phyloP scores from a whole-genome alignment of 2,888 invertebrate species.

The Phaedon cochleariae region DNA sequence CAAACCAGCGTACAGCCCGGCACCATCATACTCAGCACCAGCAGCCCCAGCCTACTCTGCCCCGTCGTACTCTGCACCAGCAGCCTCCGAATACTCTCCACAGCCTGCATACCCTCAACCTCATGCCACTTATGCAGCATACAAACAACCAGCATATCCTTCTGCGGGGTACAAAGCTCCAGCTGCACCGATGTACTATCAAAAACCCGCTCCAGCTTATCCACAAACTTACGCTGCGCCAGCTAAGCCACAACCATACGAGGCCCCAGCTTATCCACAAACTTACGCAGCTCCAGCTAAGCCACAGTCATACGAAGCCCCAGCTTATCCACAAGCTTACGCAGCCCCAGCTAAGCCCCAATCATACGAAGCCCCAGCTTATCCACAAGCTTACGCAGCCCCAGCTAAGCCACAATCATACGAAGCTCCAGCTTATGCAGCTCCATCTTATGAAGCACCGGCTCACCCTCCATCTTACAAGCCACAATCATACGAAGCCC shows the following conservation, averaged over 20 bases:
- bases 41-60: slow-evolving; percentile 13
- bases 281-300: slow-evolving; percentile 25
- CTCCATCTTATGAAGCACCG: slow-evolving; percentile 29
- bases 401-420: slow-evolving; percentile 16
- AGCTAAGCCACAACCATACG: background rate
- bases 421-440: slow-evolving; percentile 35
- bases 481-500: slow-evolving; percentile 27
- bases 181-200: background rate
- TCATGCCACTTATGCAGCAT: background rate
- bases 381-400: slow-evolving; percentile 27
- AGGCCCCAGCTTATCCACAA: background rate
- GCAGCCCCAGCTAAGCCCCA: slow-evolving; percentile 25
- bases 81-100: slow-evolving; percentile 3
- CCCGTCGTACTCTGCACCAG: slow-evolving; percentile 23
- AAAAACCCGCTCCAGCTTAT: slow-evolving; percentile 29
- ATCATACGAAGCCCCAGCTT: slow-evolving; percentile 21
- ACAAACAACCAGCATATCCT: background rate
- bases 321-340: slow-evolving; percentile 25
- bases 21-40: slow-evolving; percentile 22
- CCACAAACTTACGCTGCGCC: slow-evolving; percentile 6
- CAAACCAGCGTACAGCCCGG: slow-evolving; percentile 26
- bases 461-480: too few relatives aligned
- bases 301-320: slow-evolving; percentile 24
- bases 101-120: slow-evolving; percentile 15
- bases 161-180: slow-evolving; percentile 15